phyloP scores from a whole-genome alignment of 35 echinoderm and acorn worm species.

The Holothuria glaberrima region DNA sequence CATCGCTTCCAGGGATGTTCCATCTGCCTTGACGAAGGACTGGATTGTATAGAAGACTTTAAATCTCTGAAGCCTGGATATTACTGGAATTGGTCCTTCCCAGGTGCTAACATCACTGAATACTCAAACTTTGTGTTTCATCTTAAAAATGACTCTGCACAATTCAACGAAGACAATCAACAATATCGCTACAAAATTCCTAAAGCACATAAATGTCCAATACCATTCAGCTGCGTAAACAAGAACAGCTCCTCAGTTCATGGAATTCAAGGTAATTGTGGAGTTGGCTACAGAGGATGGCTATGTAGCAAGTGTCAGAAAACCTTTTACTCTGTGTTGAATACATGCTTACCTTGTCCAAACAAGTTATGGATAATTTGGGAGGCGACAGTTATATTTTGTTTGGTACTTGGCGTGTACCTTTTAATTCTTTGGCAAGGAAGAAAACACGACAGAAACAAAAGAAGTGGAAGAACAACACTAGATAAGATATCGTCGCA shows the following conservation, averaged over 20 bases:
- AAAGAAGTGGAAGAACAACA: neutral
- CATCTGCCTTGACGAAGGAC: constrained; percentile 29
- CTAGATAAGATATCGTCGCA: too few species aligned
- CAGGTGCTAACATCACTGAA: too few species aligned
- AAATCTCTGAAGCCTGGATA: constrained; percentile 45
- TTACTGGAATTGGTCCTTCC: too few species aligned
- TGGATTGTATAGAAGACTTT: constrained; percentile 57
- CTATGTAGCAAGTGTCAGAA: constrained; percentile 25
- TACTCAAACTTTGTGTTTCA: constrained; percentile 14
- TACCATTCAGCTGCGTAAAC: neutral
- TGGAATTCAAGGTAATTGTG: neutral
- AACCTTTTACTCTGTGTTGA: constrained; percentile 52
- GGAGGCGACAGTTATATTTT: neutral
- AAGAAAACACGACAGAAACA: neutral
- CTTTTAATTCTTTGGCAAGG: constrained; percentile 14
- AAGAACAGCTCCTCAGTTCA: neutral
- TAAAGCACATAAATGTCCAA: neutral
- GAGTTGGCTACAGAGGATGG: constrained; percentile 50
- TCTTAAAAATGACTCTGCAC: neutral
- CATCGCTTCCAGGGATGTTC: constrained; percentile 54
- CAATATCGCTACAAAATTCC: neutral
- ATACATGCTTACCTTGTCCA: constrained; percentile 44
- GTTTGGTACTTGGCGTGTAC: neutral
- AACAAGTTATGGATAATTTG: neutral
- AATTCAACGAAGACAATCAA: neutral